Base-by-base conservation (phyloP, 2,797 vertebrate genomes). In the Labeo calbasu region DNA sequence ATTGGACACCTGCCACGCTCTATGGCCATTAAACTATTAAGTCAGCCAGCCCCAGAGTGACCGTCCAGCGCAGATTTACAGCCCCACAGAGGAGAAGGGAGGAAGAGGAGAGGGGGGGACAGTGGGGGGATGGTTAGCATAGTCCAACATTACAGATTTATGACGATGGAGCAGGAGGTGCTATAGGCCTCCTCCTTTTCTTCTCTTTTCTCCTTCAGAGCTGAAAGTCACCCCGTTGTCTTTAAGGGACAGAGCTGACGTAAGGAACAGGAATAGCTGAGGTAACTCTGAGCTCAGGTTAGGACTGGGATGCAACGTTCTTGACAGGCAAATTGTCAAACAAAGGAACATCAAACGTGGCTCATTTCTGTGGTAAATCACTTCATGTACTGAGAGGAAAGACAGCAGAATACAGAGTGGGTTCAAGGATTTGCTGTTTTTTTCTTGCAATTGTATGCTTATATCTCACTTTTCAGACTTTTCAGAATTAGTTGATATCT, bases 1-100 rank as follows among this genome's bases (percentile, higher is more conserved):
- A 23, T 48, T 89, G 85, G 88, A 86, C 80, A 81, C 88, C 82
- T 86, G 79, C 86, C 84, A 68, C 61, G 61, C 21, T 87, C 19
- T 28, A 46, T 7, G 36, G 69, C 13, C 77, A 84, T 87, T 85
- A 88, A 81, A 80, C 73, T 84, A 80, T 87, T 82, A 75, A 79
- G 70, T 82, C 46, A 53, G 23, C 14, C 8, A 23, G 48, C 63
- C 83, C 78, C 51, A 77, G 63, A 61, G 59, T 77, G 72, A 77
- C 59, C 40, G 75, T 76, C 68, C 46, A 17, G 32, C 4, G 46
- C 65, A 68, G 59, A 86, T 90, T 90, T 88, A 88, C 86, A 84
- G 77, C 79, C 79, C 17, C 43, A 23, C n/a, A 36, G 63, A 63
- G 48, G 75, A 48, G 23, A 51, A 23, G 63, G 32, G 48, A 66